Conservation (phyloP, 2,888 invertebrate species). For the Oscheius sp. region DNA sequence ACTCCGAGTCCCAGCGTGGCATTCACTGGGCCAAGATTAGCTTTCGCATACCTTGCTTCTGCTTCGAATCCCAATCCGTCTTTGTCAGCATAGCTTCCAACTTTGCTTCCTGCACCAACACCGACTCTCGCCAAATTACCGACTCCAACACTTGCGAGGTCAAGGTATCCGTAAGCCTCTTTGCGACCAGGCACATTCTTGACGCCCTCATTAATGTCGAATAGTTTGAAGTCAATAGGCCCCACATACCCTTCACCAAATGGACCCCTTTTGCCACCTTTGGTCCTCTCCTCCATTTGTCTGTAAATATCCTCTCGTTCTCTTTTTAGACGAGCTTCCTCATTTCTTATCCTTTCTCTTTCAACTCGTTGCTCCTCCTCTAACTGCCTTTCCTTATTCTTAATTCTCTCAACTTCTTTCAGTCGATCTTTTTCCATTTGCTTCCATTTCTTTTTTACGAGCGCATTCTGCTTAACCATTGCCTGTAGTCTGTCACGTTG, state of each 20-base stretch:
- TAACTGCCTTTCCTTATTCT: background rate
- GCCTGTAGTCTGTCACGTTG: background rate
- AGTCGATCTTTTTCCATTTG: background rate
- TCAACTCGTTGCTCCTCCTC: background rate
- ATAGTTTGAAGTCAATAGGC: constrained; percentile 7
- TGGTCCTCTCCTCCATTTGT: too few relatives aligned
- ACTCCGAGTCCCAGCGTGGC: constrained; percentile 8
- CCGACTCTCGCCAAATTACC: constrained; percentile 20
- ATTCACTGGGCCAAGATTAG: constrained; percentile 14
- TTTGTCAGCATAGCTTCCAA: background rate
- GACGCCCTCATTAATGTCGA: background rate
- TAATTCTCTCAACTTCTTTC: background rate
- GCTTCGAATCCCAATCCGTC: constrained; percentile 2
- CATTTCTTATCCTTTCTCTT: too few relatives aligned
- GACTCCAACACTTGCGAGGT: constrained; percentile 21
- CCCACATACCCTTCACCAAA: constrained; percentile 9
- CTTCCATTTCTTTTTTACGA: background rate
- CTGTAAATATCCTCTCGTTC: too few relatives aligned
- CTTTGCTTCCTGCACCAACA: constrained; percentile 6
- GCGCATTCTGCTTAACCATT: background rate
- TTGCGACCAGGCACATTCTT: too few relatives aligned
- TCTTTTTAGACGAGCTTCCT: too few relatives aligned
- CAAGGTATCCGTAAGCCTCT: background rate
- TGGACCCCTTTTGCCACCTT: too few relatives aligned
- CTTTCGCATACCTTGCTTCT: constrained; percentile 1